phyloP scores from a whole-genome alignment of 2,888 invertebrate genomes.

The Branchellion lobata region DNA sequence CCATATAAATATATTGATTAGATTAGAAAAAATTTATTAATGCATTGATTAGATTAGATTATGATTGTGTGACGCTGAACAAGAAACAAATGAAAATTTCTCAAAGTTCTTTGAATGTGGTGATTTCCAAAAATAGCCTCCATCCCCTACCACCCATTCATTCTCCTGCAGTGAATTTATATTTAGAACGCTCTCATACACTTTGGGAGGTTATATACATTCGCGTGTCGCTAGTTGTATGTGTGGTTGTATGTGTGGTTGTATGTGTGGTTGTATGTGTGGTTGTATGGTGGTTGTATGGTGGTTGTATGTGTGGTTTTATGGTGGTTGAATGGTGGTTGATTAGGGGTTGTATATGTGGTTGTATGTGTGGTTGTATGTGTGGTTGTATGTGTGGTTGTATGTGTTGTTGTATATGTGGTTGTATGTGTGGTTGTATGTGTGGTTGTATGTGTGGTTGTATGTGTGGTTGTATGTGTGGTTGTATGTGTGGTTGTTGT shows the following conservation, averaged over 20 bases:
- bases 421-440: background rate
- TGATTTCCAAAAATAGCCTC: no score
- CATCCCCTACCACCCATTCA: no score
- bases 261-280: background rate
- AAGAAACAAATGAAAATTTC: no score
- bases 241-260: constrained; percentile 15
- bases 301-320: constrained; percentile 20
- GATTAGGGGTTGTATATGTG: background rate
- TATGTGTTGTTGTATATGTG: background rate
- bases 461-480: background rate
- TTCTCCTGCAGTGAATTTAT: no score
- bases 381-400: constrained; percentile 8
- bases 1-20: no score
- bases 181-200: no score
- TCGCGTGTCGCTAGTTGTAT: background rate
- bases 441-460: constrained; percentile 4
- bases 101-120: no score
- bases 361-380: constrained; percentile 14
- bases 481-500: background rate
- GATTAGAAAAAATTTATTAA: no score
- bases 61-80: no score
- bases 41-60: no score
- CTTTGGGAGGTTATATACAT: background rate
- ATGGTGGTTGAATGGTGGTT: background rate
- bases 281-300: background rate